Conservation (phyloP, 2,113 vertebrate genomes). For the Hippotragus niger region DNA sequence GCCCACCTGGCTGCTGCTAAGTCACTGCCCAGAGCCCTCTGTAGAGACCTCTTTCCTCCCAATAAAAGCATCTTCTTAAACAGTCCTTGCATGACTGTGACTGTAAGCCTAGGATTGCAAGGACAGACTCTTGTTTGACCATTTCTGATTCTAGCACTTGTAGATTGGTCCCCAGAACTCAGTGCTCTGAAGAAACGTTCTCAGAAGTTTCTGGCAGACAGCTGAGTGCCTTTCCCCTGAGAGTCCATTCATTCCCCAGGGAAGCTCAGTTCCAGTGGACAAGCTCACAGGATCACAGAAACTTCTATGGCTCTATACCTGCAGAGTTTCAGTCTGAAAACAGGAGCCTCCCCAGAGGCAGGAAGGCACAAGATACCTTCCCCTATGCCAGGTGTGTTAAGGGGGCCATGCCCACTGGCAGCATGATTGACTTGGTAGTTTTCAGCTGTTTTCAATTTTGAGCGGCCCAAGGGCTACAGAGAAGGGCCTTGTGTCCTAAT, state of each 20-base stretch:
- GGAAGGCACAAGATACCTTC: not conserved
- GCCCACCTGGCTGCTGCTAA: not conserved
- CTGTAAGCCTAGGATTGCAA: not conserved
- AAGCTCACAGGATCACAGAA: not conserved
- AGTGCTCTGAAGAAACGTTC: not conserved
- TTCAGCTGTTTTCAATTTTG: not conserved
- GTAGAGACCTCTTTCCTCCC: not conserved
- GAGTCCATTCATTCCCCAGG: not conserved
- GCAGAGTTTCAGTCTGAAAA: not conserved
- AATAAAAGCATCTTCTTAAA: not conserved
- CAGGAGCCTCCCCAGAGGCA: not conserved
- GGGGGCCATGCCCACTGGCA: not conserved
- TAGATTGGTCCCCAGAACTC: not conserved
- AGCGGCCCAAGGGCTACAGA: not conserved
- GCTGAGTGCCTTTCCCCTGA: not conserved
- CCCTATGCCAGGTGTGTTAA: not conserved
- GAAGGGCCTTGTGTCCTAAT: not conserved
- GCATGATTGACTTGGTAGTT: not conserved
- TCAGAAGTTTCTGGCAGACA: not conserved
- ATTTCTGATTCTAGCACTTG: not conserved
- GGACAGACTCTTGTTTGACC: not conserved
- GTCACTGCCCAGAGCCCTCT: not conserved
- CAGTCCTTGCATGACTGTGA: not conserved
- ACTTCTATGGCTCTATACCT: not conserved
- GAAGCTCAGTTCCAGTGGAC: not conserved